phyloP scores from a whole-genome alignment of 2,113 vertebrate genomes.

The Hyla sarda region DNA sequence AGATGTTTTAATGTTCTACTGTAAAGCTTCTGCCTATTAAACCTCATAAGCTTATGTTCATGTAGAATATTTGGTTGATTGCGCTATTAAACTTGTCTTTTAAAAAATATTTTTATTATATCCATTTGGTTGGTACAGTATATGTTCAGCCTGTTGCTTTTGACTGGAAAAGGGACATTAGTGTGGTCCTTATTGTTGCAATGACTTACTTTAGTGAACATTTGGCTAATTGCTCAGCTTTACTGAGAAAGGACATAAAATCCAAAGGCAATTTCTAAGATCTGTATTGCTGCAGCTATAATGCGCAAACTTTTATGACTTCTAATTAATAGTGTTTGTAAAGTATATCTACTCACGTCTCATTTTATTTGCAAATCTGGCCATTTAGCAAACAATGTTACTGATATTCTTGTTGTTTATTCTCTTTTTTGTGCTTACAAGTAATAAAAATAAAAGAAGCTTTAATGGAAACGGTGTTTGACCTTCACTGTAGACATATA shows the following conservation, averaged over 20 bases:
- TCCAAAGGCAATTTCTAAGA: slow-evolving; percentile 53
- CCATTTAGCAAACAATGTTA: slow-evolving; percentile 26
- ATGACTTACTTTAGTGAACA: slow-evolving; percentile 50
- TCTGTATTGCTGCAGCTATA: slow-evolving; percentile 40
- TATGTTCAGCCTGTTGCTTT: slow-evolving; percentile 34
- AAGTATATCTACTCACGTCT: slow-evolving; percentile 45
- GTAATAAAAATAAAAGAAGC: slow-evolving; percentile 20
- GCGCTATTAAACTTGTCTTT: slow-evolving; percentile 3
- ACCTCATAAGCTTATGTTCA: neutral
- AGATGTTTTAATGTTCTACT: neutral
- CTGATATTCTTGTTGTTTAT: slow-evolving; percentile 24
- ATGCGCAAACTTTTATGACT: slow-evolving; percentile 49
- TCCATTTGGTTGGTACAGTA: slow-evolving; percentile 19
- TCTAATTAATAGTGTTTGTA: slow-evolving; percentile 57
- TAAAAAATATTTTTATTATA: neutral
- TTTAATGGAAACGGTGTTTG: slow-evolving; percentile 7
- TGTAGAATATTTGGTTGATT: neutral
- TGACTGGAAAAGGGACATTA: slow-evolving; percentile 35
- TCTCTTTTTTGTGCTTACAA: neutral
- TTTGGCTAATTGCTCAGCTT: slow-evolving; percentile 56
- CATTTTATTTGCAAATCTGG: slow-evolving; percentile 46
- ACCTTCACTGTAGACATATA: slow-evolving; percentile 31
- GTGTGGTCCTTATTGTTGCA: slow-evolving; percentile 27
- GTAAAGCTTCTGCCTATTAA: neutral
- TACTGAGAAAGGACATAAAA: slow-evolving; percentile 47